Percentiles rank a stretch among this genome's conserved stretches.
phyloP scores from a whole-genome alignment of 2,113 vertebrate species.

The Prinia subflava region DNA sequence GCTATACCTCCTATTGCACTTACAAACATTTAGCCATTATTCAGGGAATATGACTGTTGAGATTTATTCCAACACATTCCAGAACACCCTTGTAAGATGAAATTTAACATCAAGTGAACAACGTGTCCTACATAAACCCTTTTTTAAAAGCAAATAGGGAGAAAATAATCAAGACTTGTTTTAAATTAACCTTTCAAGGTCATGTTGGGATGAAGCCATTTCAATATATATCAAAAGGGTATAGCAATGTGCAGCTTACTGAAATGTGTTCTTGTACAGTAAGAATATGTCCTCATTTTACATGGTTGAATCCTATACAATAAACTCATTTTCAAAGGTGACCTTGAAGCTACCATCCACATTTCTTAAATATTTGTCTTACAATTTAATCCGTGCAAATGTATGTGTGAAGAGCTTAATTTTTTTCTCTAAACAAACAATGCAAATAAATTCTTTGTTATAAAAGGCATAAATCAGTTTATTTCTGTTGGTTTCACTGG shows the following conservation, averaged over 20 bases:
- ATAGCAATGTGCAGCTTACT: conserved; percentile 3
- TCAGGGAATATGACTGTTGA: conserved; percentile 51
- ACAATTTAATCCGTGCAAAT: neutral
- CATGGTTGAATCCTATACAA: neutral
- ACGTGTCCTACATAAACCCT: conserved; percentile 44
- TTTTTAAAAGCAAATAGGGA: neutral
- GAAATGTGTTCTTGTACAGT: neutral
- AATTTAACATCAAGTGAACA: conserved; percentile 61
- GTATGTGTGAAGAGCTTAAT: neutral
- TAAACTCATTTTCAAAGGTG: neutral
- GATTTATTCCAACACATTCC: conserved; percentile 66
- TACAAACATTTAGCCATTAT: conserved; percentile 38
- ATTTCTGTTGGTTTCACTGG: conserved; percentile 1
- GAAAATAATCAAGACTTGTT: neutral
- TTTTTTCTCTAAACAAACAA: neutral
- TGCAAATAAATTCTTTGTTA: neutral
- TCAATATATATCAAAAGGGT: neutral
- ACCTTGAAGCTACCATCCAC: neutral
- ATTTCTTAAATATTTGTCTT: neutral
- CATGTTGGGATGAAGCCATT: conserved; percentile 18
- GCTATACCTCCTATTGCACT: conserved; percentile 38
- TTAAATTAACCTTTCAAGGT: conserved; percentile 56
- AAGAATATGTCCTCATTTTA: conserved; percentile 13
- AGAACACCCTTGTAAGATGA: conserved; percentile 63
- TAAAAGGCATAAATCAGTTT: neutral